Evolutionary conservation across 2,888 invertebrate genomes (phyloP), one percentile per base, ranked within the genome.

Genomic region (Euzetes globulus): DNA sequence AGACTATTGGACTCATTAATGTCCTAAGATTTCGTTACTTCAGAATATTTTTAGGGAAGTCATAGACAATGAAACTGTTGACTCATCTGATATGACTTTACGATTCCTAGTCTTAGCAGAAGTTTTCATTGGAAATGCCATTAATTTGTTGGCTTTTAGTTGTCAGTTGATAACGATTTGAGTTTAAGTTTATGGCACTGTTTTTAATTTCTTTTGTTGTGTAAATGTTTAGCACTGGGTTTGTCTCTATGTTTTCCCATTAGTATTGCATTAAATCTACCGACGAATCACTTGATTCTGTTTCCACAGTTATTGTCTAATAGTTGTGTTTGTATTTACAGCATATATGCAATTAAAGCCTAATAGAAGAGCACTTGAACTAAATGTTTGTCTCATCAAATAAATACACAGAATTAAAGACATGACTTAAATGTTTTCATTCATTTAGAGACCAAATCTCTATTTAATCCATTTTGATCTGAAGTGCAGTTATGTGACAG

Each of bases 341-440:
- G 58, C 3, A 27, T 70, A 47, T 70, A 70, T 25, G 22, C 47
- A 47, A 70, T 70, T 47, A 47, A 70, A 25, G 47, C 47, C 41
- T 27, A 47, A 70, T 70, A 70, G 45, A 19, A 45, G 47, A 70
- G 25, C 47, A 70, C 70, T 70, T 70, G 41, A 11, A 70, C 25
- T 70, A 70, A 70, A 70, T 37, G 47, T 45, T 70, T 70, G 70
- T 70, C 63, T 65, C 63, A 37, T 65, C 63, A 11, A n/a, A 65
- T 65, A 65, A 65, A 65, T 65, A 65, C 37, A 55, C 19, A 25
- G 58, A 15, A 58, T 25, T 58, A 25, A 22, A 60, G 60, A 29
- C 60, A 33, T 60, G 60, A 29, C 29, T 60, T 29, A 13, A 60
- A 33, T 33, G 60, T 33, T 60, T 27, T 15, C 29, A 17, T 60